Conservation (phyloP, 2,888 invertebrate genomes). For the Ceriagrion tenellum region DNA sequence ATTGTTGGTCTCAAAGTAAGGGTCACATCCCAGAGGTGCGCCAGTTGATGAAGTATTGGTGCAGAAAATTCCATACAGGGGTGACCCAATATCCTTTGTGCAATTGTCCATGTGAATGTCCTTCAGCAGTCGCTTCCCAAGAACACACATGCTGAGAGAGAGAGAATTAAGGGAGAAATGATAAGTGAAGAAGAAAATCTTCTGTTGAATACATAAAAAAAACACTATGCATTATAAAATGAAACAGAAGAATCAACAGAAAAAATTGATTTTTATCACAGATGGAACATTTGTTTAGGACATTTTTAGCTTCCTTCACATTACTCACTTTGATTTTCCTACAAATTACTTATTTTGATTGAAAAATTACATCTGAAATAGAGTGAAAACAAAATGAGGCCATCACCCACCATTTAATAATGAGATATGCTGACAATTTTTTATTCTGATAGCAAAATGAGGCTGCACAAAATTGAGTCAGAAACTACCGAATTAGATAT, state of each 20-base stretch:
- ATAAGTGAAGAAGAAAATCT: background rate
- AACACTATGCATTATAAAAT: background rate
- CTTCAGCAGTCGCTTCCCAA: slow-evolving; percentile 94
- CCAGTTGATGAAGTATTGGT: slow-evolving; percentile 75
- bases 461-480: no score
- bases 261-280: background rate
- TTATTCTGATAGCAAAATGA: no score
- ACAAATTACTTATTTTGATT: no score
- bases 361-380: no score
- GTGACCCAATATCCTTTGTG: slow-evolving; percentile 85
- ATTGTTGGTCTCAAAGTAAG: slow-evolving; percentile 87
- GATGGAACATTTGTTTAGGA: no score
- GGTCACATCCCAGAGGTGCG: slow-evolving; percentile 83
- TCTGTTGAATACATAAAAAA: no score
- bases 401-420: no score
- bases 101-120: slow-evolving; percentile 88
- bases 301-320: no score
- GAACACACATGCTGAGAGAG: slow-evolving; percentile 91
- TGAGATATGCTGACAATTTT: no score
- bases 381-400: no score
- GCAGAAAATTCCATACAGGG: slow-evolving; percentile 88
- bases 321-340: no score
- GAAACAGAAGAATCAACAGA: background rate
- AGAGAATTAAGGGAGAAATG: slow-evolving; percentile 40
- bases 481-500: no score